These are phyloP conservation scores for Oligia strigilis DNA, from an alignment of 2,888 invertebrate genomes.

Conservation along the genomic window DNA sequence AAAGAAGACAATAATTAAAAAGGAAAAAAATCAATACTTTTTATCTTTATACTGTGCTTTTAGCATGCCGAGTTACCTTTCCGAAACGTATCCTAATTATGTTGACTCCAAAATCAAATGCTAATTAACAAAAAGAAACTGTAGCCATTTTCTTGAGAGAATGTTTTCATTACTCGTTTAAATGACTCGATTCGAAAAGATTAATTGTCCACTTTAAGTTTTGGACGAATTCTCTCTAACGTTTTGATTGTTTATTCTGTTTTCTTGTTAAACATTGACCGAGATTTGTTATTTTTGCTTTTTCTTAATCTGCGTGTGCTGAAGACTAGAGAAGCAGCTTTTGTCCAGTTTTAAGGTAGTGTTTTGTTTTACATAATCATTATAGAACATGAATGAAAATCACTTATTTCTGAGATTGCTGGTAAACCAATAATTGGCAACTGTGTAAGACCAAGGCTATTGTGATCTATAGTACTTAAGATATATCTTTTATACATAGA, in stretches of 20 bases:
- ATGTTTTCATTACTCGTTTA: conserved; percentile 48
- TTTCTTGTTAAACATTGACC: conserved; percentile 42
- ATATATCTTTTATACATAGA: too few relatives aligned
- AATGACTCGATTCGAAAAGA: conserved; percentile 52
- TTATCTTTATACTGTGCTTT: too few relatives aligned
- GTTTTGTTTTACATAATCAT: not conserved
- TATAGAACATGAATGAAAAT: not conserved
- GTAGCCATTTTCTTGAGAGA: conserved; percentile 30
- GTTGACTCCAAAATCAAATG: conserved; percentile 43
- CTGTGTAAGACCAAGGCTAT: too few relatives aligned
- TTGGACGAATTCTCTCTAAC: conserved; percentile 47
- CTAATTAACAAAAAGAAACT: conserved; percentile 55
- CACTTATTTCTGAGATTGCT: not conserved
- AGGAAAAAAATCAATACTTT: not conserved
- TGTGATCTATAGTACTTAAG: too few relatives aligned
- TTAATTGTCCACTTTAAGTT: conserved; percentile 61
- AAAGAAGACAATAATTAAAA: not conserved
- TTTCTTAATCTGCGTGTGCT: not conserved
- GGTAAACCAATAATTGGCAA: too few relatives aligned
- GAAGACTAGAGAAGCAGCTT: too few relatives aligned
- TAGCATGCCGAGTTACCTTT: conserved; percentile 9
- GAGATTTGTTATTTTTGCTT: conserved; percentile 20
- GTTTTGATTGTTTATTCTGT: conserved; percentile 56
- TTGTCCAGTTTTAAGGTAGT: not conserved
- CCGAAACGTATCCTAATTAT: conserved; percentile 35